These are phyloP conservation scores for Narcine bancroftii DNA, from an alignment of 2,113 vertebrate species.

Conservation along the genomic window DNA sequence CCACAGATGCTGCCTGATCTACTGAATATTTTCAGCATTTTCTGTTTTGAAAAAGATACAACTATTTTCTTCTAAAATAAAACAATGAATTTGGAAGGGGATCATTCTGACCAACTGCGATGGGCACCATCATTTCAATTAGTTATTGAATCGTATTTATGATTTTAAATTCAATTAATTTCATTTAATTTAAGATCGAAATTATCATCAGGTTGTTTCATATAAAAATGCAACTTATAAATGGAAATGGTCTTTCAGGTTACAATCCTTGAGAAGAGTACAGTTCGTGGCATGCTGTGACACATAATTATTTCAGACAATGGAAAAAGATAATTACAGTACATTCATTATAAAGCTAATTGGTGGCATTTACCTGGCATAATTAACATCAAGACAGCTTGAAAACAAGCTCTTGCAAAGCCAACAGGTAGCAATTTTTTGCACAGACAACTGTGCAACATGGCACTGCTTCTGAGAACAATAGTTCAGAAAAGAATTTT, in stretches of 20 bases:
- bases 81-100: background rate
- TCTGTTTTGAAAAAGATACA: background rate
- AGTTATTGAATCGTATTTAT: too few relatives aligned
- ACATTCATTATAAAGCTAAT: background rate
- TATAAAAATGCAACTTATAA: background rate
- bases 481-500: background rate
- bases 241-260: background rate
- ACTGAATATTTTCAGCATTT: too few relatives aligned
- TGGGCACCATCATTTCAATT: background rate
- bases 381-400: constrained; percentile 20
- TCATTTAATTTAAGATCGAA: background rate
- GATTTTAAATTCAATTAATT: background rate
- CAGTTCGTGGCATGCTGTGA: background rate
- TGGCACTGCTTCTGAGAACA: background rate
- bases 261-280: background rate
- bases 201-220: background rate
- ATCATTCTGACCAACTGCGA: background rate
- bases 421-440: background rate
- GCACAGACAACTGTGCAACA: background rate
- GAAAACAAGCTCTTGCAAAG: background rate
- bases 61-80: background rate
- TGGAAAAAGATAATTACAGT: constrained; percentile 17
- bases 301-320: constrained; percentile 1
- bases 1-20: too few relatives aligned
- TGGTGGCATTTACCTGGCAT: constrained; percentile 17